phyloP scores from a whole-genome alignment of 2,113 vertebrate species.

The Rhizomys pruinosus region DNA sequence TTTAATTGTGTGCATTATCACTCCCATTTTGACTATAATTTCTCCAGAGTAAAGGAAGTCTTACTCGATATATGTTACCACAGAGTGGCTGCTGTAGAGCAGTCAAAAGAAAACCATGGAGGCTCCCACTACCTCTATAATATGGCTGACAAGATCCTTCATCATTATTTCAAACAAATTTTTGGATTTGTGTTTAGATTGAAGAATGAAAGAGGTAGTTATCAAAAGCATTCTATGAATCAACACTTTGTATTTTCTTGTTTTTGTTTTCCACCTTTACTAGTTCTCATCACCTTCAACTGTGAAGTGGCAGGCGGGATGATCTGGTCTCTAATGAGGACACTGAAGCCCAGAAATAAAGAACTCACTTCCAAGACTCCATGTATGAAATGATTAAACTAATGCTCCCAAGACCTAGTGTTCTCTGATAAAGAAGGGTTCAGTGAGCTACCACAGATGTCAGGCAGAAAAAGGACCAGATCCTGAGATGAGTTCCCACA shows the following conservation, averaged over 20 bases:
- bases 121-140: fast-evolving
- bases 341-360: neutral
- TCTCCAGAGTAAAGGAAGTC: neutral
- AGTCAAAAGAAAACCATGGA: neutral
- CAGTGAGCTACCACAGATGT: neutral
- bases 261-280: neutral
- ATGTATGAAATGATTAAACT: neutral
- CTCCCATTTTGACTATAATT: too few relatives aligned
- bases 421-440: neutral
- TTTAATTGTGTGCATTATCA: fast-evolving
- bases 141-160: neutral
- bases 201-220: neutral
- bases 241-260: neutral
- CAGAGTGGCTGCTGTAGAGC: neutral
- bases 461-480: neutral
- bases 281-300: neutral
- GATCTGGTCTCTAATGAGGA: neutral
- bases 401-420: neutral
- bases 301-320: fast-evolving
- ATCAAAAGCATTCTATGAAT: neutral
- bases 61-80: fast-evolving
- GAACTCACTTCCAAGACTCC: neutral
- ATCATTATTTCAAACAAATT: neutral
- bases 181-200: neutral
- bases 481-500: neutral